Conservation (phyloP, 2,888 invertebrate species). For the Pyrgus malvae region DNA sequence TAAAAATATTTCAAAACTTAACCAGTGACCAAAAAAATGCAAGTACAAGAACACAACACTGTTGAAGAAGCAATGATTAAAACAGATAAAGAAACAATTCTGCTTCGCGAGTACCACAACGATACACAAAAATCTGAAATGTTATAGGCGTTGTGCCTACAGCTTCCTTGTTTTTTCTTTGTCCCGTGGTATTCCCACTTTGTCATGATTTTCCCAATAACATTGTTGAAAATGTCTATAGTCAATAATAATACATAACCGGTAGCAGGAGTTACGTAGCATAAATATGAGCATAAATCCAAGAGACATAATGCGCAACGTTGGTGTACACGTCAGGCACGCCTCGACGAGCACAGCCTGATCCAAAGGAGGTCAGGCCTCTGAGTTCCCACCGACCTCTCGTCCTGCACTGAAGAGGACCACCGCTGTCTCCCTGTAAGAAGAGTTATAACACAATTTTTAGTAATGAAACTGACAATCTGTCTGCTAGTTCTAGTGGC, state of each 20-base stretch:
- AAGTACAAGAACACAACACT: too few species aligned
- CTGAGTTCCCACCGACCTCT: constrained; percentile 94
- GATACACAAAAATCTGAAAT: too few species aligned
- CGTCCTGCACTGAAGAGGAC: constrained; percentile 91
- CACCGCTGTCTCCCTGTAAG: constrained; percentile 95
- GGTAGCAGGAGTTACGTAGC: constrained; percentile 34
- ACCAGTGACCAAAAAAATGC: too few species aligned
- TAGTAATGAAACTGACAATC: too few species aligned
- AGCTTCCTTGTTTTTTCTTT: too few species aligned
- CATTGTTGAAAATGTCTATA: background rate
- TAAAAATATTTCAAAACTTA: background rate
- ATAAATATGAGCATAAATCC: constrained; percentile 84
- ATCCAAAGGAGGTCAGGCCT: constrained; percentile 95
- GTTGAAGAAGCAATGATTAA: too few species aligned
- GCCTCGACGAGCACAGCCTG: constrained; percentile 93
- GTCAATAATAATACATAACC: background rate
- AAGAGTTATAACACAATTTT: constrained; percentile 28
- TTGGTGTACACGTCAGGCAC: constrained; percentile 95
- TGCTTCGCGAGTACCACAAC: too few species aligned
- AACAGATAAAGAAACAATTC: too few species aligned
- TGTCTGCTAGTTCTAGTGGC: too few species aligned
- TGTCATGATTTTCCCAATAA: too few species aligned
- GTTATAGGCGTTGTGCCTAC: too few species aligned
- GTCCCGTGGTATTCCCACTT: too few species aligned
- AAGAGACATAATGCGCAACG: constrained; percentile 91